phyloP scores from a whole-genome alignment of 2,888 invertebrate genomes.

The Agelastica alni region DNA sequence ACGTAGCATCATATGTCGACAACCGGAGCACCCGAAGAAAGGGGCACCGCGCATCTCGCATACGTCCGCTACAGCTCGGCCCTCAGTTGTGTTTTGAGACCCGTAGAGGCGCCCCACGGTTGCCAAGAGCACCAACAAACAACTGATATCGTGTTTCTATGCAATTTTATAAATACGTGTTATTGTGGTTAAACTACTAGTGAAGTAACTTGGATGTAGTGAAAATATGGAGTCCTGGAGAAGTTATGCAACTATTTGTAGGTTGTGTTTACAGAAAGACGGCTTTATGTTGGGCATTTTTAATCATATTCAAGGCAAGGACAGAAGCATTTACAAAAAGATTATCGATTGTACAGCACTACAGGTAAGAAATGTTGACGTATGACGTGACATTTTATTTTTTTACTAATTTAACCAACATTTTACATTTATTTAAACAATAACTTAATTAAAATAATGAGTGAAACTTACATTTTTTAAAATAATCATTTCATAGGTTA shows the following conservation, averaged over 20 bases:
- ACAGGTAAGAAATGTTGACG: slow-evolving; percentile 48
- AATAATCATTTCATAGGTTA: too few species aligned
- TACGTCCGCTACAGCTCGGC: slow-evolving; percentile 52
- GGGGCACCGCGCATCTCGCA: slow-evolving; percentile 55
- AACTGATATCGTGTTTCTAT: slow-evolving; percentile 18
- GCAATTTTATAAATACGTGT: slow-evolving; percentile 12
- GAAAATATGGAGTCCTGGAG: slow-evolving; percentile 57
- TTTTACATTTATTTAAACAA: too few species aligned
- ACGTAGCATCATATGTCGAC: slow-evolving; percentile 37
- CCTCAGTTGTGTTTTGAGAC: slow-evolving; percentile 25
- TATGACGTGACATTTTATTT: slow-evolving; percentile 2
- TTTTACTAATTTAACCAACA: not conserved
- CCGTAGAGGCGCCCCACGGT: slow-evolving; percentile 29
- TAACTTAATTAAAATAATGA: too few species aligned
- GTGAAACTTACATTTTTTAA: too few species aligned
- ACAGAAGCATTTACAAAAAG: slow-evolving; percentile 56
- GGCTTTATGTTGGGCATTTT: slow-evolving; percentile 68
- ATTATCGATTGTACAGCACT: slow-evolving; percentile 57
- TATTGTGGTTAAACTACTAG: too few species aligned
- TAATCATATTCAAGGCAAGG: slow-evolving; percentile 59
- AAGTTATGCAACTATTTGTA: slow-evolving; percentile 68
- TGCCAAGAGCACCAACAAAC: slow-evolving; percentile 30
- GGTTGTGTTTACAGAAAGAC: slow-evolving; percentile 68
- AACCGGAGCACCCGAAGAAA: slow-evolving; percentile 50
- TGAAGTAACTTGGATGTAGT: too few species aligned